phyloP scores from a whole-genome alignment of 2,888 invertebrate genomes.

The Oligia fasciuncula region DNA sequence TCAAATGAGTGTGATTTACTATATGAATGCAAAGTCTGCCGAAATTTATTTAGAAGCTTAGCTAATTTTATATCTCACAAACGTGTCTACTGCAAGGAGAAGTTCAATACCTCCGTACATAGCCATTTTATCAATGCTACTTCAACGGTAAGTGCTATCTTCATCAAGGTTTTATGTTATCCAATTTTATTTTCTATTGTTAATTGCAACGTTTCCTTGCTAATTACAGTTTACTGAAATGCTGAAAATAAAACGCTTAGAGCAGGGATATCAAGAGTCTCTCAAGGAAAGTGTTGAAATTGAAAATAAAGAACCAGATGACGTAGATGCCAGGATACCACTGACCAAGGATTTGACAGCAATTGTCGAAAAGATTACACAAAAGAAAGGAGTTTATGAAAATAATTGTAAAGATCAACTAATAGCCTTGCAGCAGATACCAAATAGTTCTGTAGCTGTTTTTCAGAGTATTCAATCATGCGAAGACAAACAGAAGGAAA shows the following conservation, averaged over 20 bases:
- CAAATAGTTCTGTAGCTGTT: slow-evolving; percentile 90
- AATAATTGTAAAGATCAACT: slow-evolving; percentile 71
- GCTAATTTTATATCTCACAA: slow-evolving; percentile 97
- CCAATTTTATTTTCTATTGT: slow-evolving; percentile 3
- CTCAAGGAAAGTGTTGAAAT: slow-evolving; percentile 71
- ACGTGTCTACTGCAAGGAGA: slow-evolving; percentile 93
- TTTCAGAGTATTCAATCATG: slow-evolving; percentile 90
- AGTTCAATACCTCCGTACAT: slow-evolving; percentile 86
- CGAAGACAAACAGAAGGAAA: slow-evolving; percentile 78
- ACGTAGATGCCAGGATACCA: slow-evolving; percentile 80
- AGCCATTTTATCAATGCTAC: slow-evolving; percentile 84
- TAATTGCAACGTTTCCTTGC: slow-evolving; percentile 16
- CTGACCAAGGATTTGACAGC: slow-evolving; percentile 89
- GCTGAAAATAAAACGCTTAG: slow-evolving; percentile 86
- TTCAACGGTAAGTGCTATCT: slow-evolving; percentile 82
- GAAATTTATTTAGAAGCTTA: slow-evolving; percentile 95
- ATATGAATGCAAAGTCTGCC: slow-evolving; percentile 96
- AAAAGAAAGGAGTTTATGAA: slow-evolving; percentile 74
- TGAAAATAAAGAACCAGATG: slow-evolving; percentile 65
- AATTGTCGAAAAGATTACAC: slow-evolving; percentile 88
- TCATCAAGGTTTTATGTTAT: slow-evolving; percentile 4
- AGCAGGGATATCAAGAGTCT: slow-evolving; percentile 85
- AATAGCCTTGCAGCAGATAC: slow-evolving; percentile 88
- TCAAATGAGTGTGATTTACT: slow-evolving; percentile 96
- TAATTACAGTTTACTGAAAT: slow-evolving; percentile 83